phyloP scores from a whole-genome alignment of 2,888 invertebrate species.

The Labia minor region DNA sequence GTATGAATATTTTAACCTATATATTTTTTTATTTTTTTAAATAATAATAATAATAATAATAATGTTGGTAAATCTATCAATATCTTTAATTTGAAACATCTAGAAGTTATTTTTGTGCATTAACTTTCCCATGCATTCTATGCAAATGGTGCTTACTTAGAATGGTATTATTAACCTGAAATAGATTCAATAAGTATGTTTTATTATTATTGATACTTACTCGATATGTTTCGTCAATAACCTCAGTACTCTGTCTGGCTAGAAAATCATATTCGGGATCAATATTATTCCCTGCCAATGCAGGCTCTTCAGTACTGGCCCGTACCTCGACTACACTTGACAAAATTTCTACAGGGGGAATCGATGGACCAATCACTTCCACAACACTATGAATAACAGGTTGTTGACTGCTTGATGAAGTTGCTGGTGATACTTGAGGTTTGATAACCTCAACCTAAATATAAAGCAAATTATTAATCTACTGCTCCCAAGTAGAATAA shows the following conservation, averaged over 20 bases:
- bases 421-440: neutral
- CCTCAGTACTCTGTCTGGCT: slow-evolving; percentile 72
- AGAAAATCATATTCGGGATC: slow-evolving; percentile 77
- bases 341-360: slow-evolving; percentile 28
- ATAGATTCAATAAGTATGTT: too few species aligned
- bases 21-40: too few species aligned
- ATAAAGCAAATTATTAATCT: too few species aligned
- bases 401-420: neutral
- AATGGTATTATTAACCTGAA: too few species aligned
- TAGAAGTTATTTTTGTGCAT: too few species aligned
- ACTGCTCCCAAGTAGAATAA: too few species aligned
- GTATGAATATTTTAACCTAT: too few species aligned
- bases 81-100: too few species aligned
- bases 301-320: slow-evolving; percentile 44
- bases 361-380: slow-evolving; percentile 23
- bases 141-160: too few species aligned
- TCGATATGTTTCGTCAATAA: slow-evolving; percentile 74
- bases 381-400: slow-evolving; percentile 16
- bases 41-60: too few species aligned
- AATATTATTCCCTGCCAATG: slow-evolving; percentile 55
- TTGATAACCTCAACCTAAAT: neutral
- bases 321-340: slow-evolving; percentile 48
- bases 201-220: slow-evolving; percentile 35
- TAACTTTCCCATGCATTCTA: too few species aligned
- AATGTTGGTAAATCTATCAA: too few species aligned